Evolutionary conservation across 53 echinoderm and acorn worm species (phyloP), one percentile per base, ranked within the genome.

Genomic region (Apostichopus leukothele): DNA sequence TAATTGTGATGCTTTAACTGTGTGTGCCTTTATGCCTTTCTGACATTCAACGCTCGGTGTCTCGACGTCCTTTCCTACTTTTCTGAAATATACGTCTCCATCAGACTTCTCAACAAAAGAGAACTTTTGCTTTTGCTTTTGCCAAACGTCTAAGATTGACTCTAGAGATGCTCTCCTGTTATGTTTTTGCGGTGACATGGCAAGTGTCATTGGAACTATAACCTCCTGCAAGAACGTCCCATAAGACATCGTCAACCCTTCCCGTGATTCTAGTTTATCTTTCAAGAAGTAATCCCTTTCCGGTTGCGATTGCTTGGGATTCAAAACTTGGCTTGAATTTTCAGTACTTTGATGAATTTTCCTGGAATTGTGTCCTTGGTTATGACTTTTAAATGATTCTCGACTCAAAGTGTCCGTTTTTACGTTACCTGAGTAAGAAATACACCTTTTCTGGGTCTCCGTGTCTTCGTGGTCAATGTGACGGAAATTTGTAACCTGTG

Each of bases 191-290:
- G 53, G 55, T 54, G 81, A 81, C 5, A 81, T 7, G 10, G 55
- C 53, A 18, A 81, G 22, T 5, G 55, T 81, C 81, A 81, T 81
- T 81, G 81, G 81, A 10, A 81, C 55, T 19, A 81, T 16, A 54
- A 81, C 60, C 10, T 81, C 81, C 4, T 81, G 13, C 1, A 81
- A 19, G 59, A 81, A 81, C 19, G 55, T 59, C 1, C 81, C 81
- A 16, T 54, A 81, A 1, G 81, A 21, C 53, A 81, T 59, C 18
- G 19, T 71, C 71, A 71, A 6, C 21, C 20, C 71, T 71, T 18
- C 18, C 5, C 71, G 13, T 71, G 18, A n/a, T 19, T 71, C 6
- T 18, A 71, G 20, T 3, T 16, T n/a, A 71, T 19, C 20, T 19
- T 71, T 71, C 71, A 71, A 71, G 14, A 71, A 16, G 13, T 71